Conservation (phyloP, 2,888 invertebrate genomes). For the Encarsia formosa region DNA sequence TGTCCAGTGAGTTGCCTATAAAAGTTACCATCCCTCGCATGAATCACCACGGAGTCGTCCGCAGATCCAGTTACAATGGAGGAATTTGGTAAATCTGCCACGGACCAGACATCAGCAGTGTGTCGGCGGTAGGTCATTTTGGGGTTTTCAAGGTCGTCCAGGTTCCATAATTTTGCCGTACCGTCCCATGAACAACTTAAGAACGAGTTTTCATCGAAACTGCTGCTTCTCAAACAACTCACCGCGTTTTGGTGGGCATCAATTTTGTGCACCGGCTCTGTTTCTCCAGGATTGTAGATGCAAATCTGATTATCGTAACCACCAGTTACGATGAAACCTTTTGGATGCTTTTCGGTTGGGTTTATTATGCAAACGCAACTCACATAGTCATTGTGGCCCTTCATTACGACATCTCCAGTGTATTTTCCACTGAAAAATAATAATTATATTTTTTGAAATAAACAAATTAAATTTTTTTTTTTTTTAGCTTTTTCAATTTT, state of each 20-base stretch:
- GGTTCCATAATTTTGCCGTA: conserved; percentile 78
- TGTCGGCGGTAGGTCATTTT: conserved; percentile 1
- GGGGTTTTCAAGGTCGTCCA: conserved; percentile 52
- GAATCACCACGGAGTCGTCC: conserved; percentile 83
- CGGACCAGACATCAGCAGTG: conserved; percentile 85
- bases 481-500: no score
- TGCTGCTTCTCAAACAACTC: conserved; percentile 54
- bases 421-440: conserved; percentile 45
- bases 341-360: conserved; percentile 64
- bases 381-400: conserved; percentile 82
- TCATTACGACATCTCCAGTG: conserved; percentile 63
- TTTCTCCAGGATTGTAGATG: conserved; percentile 70
- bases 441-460: no score
- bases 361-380: conserved; percentile 75
- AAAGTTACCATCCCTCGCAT: conserved; percentile 63
- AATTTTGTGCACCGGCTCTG: conserved; percentile 64
- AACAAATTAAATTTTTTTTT: no score
- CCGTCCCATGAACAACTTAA: conserved; percentile 91
- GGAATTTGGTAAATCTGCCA: conserved; percentile 56
- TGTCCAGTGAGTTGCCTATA: conserved; percentile 65
- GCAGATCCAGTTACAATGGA: conserved; percentile 86
- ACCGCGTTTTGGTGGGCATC: conserved; percentile 76
- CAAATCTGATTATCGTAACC: conserved; percentile 84
- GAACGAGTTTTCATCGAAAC: conserved; percentile 54
- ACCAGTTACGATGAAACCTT: conserved; percentile 80